phyloP scores from a whole-genome alignment of 2,113 vertebrate species.

The Gracilinanus agilis region DNA sequence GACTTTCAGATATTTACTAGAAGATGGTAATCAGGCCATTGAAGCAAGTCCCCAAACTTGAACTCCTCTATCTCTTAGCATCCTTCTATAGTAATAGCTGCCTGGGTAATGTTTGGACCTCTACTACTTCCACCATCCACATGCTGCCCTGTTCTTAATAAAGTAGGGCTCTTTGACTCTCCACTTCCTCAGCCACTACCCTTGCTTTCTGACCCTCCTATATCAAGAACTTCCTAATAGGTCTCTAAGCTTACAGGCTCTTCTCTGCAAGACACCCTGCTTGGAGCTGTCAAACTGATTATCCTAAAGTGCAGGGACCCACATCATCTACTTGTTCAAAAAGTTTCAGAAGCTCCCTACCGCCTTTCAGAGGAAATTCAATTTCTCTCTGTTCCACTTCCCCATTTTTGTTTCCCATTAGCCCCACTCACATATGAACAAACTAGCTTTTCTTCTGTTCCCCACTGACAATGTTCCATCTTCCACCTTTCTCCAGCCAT shows the following conservation, averaged over 20 bases:
- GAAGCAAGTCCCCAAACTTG: neutral
- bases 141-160: neutral
- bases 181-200: neutral
- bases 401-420: neutral
- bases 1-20: neutral
- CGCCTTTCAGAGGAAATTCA: neutral
- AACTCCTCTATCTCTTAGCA: neutral
- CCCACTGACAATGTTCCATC: neutral
- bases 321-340: neutral
- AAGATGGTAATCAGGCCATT: neutral
- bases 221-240: neutral
- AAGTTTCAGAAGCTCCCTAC: neutral
- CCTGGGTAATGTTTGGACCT: neutral
- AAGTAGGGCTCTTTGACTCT: slow-evolving; percentile 24
- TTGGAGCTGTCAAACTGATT: neutral
- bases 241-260: neutral
- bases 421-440: neutral
- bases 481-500: neutral
- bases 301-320: neutral
- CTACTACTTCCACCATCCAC: slow-evolving; percentile 6
- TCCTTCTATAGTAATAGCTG: slow-evolving; percentile 13
- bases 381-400: neutral
- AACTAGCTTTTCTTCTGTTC: neutral
- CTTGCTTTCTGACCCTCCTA: neutral
- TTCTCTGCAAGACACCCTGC: neutral